Conservation (phyloP, 1,140 invertebrate species). For the Halictus rubicundus region DNA sequence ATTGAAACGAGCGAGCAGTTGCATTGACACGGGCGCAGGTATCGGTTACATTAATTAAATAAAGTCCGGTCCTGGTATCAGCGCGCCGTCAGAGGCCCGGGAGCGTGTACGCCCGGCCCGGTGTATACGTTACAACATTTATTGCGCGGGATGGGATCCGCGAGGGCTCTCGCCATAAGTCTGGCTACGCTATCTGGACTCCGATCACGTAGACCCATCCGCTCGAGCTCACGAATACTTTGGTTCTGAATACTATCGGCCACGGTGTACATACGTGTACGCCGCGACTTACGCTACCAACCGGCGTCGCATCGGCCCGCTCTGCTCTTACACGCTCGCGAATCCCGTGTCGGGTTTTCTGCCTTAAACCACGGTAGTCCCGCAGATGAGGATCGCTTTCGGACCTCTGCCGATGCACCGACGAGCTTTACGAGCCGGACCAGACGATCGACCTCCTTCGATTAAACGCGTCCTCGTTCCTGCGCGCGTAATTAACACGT, state of each 20-base stretch:
- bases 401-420: not conserved
- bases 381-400: conserved; percentile 10
- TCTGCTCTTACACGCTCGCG: not conserved
- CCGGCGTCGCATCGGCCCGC: not conserved
- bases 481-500: conserved; percentile 61
- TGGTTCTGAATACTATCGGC: conserved; percentile 54
- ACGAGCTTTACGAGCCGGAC: conserved; percentile 45
- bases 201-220: conserved; percentile 63
- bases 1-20: conserved; percentile 33
- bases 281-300: conserved; percentile 27
- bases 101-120: conserved; percentile 22
- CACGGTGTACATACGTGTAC: conserved; percentile 35
- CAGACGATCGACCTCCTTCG: conserved; percentile 58
- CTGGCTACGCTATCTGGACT: conserved; percentile 53
- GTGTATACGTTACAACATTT: conserved; percentile 50
- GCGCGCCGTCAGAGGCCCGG: conserved; percentile 33
- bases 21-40: conserved; percentile 56
- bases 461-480: conserved; percentile 47
- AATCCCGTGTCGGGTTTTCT: conserved; percentile 29
- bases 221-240: conserved; percentile 56
- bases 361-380: conserved; percentile 27
- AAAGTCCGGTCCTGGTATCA: conserved; percentile 53
- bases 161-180: conserved; percentile 55
- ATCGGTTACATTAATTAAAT: conserved; percentile 69
- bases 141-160: conserved; percentile 58